Percentiles rank a stretch among this genome's conserved stretches.
These are phyloP conservation scores for Hyles vespertilio DNA, from an alignment of 1,140 invertebrate species.

Conservation along the genomic window DNA sequence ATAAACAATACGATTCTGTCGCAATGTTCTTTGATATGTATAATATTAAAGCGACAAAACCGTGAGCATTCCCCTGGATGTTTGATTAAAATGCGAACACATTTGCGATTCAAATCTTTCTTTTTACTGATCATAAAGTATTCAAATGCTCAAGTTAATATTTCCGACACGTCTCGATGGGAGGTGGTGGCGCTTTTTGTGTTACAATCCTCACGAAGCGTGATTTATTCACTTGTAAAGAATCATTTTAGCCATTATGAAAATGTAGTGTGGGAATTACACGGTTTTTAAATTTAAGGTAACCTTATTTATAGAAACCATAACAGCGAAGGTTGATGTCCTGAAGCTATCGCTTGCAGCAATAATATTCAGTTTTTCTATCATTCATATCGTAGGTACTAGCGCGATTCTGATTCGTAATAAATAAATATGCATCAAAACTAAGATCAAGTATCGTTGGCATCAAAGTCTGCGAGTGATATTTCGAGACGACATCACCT, in stretches of 20 bases:
- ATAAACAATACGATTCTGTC: not conserved
- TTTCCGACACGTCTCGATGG: slow-evolving; percentile 53
- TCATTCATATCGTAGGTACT: too few relatives aligned
- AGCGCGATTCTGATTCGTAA: too few relatives aligned
- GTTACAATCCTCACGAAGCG: slow-evolving; percentile 13
- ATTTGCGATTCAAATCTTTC: slow-evolving; percentile 69
- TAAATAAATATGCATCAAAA: too few relatives aligned
- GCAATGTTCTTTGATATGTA: not conserved
- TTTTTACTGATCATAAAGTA: slow-evolving; percentile 73
- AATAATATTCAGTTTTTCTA: too few relatives aligned
- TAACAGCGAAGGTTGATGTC: too few relatives aligned
- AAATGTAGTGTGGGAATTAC: slow-evolving; percentile 20
- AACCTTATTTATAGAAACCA: too few relatives aligned
- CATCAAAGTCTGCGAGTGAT: too few relatives aligned
- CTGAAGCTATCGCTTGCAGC: too few relatives aligned
- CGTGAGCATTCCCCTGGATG: slow-evolving; percentile 26
- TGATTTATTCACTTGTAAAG: slow-evolving; percentile 26
- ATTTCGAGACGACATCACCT: too few relatives aligned
- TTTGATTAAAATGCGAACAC: slow-evolving; percentile 67
- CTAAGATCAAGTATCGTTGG: too few relatives aligned
- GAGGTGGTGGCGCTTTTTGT: slow-evolving; percentile 26
- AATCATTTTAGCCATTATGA: slow-evolving; percentile 21
- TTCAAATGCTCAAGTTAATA: slow-evolving; percentile 67
- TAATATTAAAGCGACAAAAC: slow-evolving; percentile 20
- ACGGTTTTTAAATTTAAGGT: too few relatives aligned